These are phyloP conservation scores for Drosophila pachea DNA, from an alignment of 1,140 invertebrate genomes.

Conservation along the genomic window DNA sequence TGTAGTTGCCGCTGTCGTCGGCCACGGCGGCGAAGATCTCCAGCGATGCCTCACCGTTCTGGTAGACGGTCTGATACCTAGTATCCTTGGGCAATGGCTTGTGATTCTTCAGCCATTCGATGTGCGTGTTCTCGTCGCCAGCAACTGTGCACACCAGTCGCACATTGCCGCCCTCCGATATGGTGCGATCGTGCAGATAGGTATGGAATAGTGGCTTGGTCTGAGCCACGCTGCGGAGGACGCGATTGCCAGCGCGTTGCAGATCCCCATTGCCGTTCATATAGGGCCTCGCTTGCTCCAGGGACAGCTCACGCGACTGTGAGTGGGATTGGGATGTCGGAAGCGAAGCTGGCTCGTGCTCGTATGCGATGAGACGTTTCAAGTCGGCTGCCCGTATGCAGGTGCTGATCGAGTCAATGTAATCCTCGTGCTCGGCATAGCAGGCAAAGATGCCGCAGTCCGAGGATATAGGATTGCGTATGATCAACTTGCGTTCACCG, in stretches of 20 bases:
- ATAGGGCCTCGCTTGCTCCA: slow-evolving; percentile 18
- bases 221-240: slow-evolving; percentile 61
- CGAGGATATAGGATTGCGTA: slow-evolving; percentile 81
- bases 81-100: slow-evolving; percentile 80
- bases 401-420: slow-evolving; percentile 70
- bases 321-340: slow-evolving; percentile 7
- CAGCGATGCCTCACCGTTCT: slow-evolving; percentile 86
- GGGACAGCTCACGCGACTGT: background rate
- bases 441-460: slow-evolving; percentile 85
- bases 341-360: slow-evolving; percentile 17
- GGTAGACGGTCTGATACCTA: slow-evolving; percentile 81
- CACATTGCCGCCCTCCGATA: slow-evolving; percentile 85
- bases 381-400: slow-evolving; percentile 59
- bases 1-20: slow-evolving; percentile 86
- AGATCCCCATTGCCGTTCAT: slow-evolving; percentile 74
- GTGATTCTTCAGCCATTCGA: slow-evolving; percentile 92
- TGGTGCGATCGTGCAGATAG: slow-evolving; percentile 87
- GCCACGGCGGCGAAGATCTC: slow-evolving; percentile 85
- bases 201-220: slow-evolving; percentile 89
- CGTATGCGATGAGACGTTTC: slow-evolving; percentile 57
- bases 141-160: slow-evolving; percentile 92
- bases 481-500: slow-evolving; percentile 83
- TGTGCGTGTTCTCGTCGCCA: slow-evolving; percentile 86
- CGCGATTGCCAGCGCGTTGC: slow-evolving; percentile 62
- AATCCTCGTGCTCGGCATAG: slow-evolving; percentile 80